Conservation (phyloP, 2,888 invertebrate species). For the Monopis laevigella region DNA sequence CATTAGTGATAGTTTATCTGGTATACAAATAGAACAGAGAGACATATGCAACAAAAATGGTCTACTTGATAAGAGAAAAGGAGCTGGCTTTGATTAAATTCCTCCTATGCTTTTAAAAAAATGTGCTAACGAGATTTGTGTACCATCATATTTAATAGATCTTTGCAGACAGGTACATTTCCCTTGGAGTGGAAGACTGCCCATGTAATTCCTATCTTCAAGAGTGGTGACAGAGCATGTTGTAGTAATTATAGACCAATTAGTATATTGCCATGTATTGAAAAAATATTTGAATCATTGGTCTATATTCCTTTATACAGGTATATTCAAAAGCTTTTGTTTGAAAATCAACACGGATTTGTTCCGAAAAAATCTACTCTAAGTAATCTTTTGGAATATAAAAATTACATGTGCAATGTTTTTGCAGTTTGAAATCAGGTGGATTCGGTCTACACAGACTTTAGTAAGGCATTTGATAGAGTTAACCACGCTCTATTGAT, state of each 20-base stretch:
- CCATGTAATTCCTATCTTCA: constrained; percentile 10
- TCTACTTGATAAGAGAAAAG: not conserved
- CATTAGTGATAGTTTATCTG: too few relatives aligned
- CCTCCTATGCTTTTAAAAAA: not conserved
- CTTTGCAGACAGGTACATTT: not conserved
- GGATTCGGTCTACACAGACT: too few relatives aligned
- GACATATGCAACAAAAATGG: too few relatives aligned
- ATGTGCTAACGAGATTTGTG: not conserved
- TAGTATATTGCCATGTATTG: constrained; percentile 11
- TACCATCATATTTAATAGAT: not conserved
- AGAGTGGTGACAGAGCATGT: constrained; percentile 6
- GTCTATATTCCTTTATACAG: constrained; percentile 11
- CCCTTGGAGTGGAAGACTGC: not conserved
- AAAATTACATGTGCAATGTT: constrained; percentile 6
- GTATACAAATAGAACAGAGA: too few relatives aligned
- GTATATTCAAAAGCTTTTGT: constrained; percentile 12
- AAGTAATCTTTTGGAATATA: constrained; percentile 16
- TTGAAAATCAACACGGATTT: constrained; percentile 16
- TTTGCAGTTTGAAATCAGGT: too few relatives aligned
- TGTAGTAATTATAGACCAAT: constrained; percentile 14
- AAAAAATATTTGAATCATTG: constrained; percentile 13
- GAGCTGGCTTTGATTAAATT: not conserved
- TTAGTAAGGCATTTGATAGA: too few relatives aligned
- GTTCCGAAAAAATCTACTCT: constrained; percentile 17
- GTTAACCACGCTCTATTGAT: too few relatives aligned